Evolutionary conservation across 2,797 vertebrate species (phyloP), one percentile per base, ranked within the genome.

Genomic region (Vespertilio murinus): DNA sequence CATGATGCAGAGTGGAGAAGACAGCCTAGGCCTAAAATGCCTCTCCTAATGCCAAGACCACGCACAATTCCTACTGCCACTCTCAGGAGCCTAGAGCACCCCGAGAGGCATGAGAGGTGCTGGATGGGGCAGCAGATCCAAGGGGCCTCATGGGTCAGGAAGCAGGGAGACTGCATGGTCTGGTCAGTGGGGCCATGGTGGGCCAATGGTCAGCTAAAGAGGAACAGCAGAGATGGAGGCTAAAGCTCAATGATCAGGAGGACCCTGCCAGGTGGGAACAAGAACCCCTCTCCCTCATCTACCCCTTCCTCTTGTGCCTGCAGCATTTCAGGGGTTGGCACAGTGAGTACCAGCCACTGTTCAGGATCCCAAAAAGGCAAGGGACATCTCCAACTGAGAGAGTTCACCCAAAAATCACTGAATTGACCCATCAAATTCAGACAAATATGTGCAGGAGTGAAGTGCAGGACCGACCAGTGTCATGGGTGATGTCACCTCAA

Each of bases 401-500:
- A 20, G 11, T 52, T 33, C 16, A 38, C 0, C 5, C 8, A n/a
- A 52, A 81, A n/a, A 22, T 6, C 38, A 38, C 5, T 30, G 65
- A 33, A 70, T 0, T 12, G 18, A 64, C 18, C 59, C 8, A 83
- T n/a, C 54, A 28, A 47, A 83, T 52, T 33, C 38, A 71, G n/a
- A 28, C 2, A 61, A 7, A 40, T 3, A 71, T 0, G 4, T 10
- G 33, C 38, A 9, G 7, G 14, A n/a, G 7, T 8, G 8, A 85
- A 71, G 5, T 1, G 0, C 5, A 1, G 0, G n/a, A 13, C 33
- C 6, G 2, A 47, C 30, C 7, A 22, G 13, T 8, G 20, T 35
- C 28, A 13, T 30, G 16, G 77, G 35, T 38, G 14, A 9, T 10
- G 8, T 49, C 22, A 54, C 35, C 22, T 35, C 77, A 67, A 1